phyloP scores from a whole-genome alignment of 2,797 vertebrate species.

The Halcyon leucocephala region DNA sequence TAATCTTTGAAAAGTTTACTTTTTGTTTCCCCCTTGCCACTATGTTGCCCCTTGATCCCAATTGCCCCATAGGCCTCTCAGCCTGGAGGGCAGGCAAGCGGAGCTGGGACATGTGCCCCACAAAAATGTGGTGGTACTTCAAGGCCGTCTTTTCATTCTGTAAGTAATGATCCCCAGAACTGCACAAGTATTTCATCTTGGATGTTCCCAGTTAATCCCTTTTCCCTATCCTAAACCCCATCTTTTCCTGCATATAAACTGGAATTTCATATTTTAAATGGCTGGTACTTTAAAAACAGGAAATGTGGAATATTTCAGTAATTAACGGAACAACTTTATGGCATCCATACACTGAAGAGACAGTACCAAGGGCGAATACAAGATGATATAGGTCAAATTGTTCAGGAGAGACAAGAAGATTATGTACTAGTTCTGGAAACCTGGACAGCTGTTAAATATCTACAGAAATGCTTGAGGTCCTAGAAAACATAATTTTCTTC shows the following conservation, averaged over 20 bases:
- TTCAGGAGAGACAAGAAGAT: neutral
- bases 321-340: neutral
- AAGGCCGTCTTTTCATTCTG: constrained; percentile 80
- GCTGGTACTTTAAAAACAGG: neutral
- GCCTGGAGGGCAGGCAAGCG: constrained; percentile 84
- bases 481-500: neutral
- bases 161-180: constrained; percentile 85
- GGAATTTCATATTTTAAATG: neutral
- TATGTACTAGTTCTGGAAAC: neutral
- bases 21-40: constrained; percentile 73
- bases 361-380: neutral
- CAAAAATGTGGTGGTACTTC: constrained; percentile 82
- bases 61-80: constrained; percentile 72
- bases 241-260: constrained; percentile 34
- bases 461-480: neutral
- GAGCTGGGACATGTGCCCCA: constrained; percentile 83
- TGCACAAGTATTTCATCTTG: constrained; percentile 28
- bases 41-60: constrained; percentile 70
- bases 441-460: neutral
- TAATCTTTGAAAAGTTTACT: constrained; percentile 72
- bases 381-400: neutral
- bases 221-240: neutral
- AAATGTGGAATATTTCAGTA: neutral
- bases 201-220: constrained; percentile 31
- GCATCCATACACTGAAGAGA: neutral